Evolutionary conservation across 1,140 invertebrate species (phyloP).

Genomic region (Halesus radiatus): DNA sequence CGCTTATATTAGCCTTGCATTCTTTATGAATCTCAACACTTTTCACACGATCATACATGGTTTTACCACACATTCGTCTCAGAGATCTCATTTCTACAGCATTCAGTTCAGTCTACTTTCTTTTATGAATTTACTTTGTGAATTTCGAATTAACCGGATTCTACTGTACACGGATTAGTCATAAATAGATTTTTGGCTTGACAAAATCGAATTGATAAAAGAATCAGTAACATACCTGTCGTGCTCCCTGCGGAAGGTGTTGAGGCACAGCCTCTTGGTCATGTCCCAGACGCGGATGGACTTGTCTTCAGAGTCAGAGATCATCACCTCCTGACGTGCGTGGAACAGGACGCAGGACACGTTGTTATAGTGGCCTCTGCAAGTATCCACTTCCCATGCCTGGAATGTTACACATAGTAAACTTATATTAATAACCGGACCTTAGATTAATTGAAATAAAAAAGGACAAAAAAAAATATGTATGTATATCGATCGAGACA

Average conservation of each 20-base stretch:
- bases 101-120: too few relatives aligned
- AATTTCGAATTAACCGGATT: too few relatives aligned
- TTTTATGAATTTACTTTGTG: too few relatives aligned
- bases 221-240: constrained; percentile 74
- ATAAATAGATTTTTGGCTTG: too few relatives aligned
- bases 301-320: constrained; percentile 98
- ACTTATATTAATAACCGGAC: neutral
- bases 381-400: constrained; percentile 99
- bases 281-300: constrained; percentile 99
- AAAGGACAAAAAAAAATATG: neutral
- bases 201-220: too few relatives aligned
- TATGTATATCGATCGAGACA: too few relatives aligned
- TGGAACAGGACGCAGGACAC: constrained; percentile 98
- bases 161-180: too few relatives aligned
- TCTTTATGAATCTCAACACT: too few relatives aligned
- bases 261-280: constrained; percentile 96
- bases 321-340: constrained; percentile 95
- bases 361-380: constrained; percentile 99
- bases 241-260: constrained; percentile 95
- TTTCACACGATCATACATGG: too few relatives aligned
- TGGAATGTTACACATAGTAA: constrained; percentile 58
- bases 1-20: too few relatives aligned
- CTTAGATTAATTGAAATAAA: neutral
- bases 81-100: too few relatives aligned
- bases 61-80: too few relatives aligned